These are phyloP conservation scores for Neosilurus mollespiculum DNA, from an alignment of 2,797 vertebrate genomes.

Conservation along the genomic window DNA sequence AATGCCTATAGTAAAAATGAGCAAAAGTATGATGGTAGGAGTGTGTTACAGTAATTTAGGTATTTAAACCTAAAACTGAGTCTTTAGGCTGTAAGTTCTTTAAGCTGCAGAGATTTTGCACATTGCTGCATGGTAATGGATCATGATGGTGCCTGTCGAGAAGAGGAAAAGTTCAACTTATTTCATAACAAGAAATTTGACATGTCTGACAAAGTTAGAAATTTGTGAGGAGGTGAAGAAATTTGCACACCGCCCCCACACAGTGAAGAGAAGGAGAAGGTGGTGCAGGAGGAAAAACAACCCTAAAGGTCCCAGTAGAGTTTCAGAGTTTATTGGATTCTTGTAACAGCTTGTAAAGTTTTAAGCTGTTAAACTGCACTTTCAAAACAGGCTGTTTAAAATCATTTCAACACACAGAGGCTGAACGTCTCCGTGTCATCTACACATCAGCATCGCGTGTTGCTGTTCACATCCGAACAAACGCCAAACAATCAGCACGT, in stretches of 20 bases:
- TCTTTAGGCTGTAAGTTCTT: not conserved
- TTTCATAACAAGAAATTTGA: not conserved
- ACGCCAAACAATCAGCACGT: not conserved
- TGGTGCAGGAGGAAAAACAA: not conserved
- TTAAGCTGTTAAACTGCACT: not conserved
- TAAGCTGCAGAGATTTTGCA: not conserved
- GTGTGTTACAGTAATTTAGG: not conserved
- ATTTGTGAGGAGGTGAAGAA: not conserved
- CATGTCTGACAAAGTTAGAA: not conserved
- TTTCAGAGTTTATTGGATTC: not conserved
- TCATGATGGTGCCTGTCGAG: not conserved
- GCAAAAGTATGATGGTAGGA: not conserved
- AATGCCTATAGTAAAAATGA: not conserved
- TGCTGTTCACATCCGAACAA: not conserved
- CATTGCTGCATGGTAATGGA: not conserved
- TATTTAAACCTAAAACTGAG: no score
- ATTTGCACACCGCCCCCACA: constrained; percentile 3
- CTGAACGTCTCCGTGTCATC: not conserved
- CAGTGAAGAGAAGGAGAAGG: not conserved
- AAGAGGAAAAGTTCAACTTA: not conserved
- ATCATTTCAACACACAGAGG: not conserved
- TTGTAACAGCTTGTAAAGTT: not conserved
- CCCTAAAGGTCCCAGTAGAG: not conserved
- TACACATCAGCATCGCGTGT: not conserved
- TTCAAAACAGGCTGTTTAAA: not conserved